A percentile compares a stretch with the other conserved stretches of the same genome.
phyloP scores from a whole-genome alignment of 1,140 invertebrate genomes.

The Philopotamus ludificatus region DNA sequence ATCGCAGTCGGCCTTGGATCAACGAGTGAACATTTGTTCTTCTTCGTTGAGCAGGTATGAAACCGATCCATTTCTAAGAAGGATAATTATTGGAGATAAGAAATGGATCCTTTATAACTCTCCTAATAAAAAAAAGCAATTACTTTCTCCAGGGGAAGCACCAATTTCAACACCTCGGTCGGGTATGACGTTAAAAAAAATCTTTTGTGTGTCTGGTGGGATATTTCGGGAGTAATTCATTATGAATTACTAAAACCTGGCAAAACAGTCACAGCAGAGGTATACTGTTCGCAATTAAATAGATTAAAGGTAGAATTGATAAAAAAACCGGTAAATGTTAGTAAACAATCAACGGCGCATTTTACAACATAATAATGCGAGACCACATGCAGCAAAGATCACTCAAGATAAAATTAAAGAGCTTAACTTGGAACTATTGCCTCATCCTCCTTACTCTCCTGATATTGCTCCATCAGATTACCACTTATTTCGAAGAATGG shows the following conservation, averaged over 20 bases:
- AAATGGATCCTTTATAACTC: slow-evolving; percentile 44
- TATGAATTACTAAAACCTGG: not conserved
- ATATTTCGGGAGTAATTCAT: not conserved
- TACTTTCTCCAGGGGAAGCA: slow-evolving; percentile 36
- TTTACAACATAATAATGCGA: not conserved
- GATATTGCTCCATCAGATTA: not conserved
- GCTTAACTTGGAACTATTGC: not conserved
- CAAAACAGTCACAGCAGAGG: not conserved
- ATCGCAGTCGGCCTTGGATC: slow-evolving; percentile 11
- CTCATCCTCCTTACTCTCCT: not conserved
- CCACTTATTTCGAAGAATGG: not conserved
- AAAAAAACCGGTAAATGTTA: not conserved
- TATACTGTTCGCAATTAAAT: not conserved
- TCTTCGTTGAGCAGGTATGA: slow-evolving; percentile 40
- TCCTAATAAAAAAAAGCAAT: slow-evolving; percentile 41
- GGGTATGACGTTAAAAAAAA: slow-evolving; percentile 20
- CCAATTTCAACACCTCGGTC: slow-evolving; percentile 35
- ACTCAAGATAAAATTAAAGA: not conserved
- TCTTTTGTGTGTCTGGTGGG: slow-evolving; percentile 6
- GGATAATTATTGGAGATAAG: slow-evolving; percentile 41
- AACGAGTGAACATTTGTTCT: slow-evolving; percentile 21
- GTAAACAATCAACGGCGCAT: not conserved
- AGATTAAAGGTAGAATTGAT: not conserved
- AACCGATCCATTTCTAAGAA: slow-evolving; percentile 40
- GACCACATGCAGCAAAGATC: not conserved